A percentile compares a stretch with the other conserved stretches of the same genome.
Conservation (phyloP, 2,888 invertebrate species). For the Cremastobaeus sp. region DNA sequence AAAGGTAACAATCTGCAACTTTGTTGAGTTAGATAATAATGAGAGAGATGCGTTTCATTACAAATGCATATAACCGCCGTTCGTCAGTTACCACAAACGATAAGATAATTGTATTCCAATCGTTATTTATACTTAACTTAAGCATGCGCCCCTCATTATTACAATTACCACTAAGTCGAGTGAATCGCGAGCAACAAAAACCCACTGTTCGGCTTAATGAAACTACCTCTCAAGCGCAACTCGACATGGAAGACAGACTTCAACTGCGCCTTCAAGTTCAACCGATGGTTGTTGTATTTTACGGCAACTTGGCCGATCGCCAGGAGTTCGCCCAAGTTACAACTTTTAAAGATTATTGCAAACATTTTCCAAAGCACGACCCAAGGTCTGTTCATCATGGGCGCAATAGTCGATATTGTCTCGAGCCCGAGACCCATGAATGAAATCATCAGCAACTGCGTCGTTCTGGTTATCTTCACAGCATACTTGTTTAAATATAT, state of each 20-base stretch:
- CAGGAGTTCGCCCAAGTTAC: neutral
- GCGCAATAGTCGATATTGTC: neutral
- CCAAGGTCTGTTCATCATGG: neutral
- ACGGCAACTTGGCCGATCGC: conserved; percentile 18
- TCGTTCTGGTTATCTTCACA: neutral
- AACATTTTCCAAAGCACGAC: conserved; percentile 1
- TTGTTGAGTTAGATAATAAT: too few relatives aligned
- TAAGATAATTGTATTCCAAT: too few relatives aligned
- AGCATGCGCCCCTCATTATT: too few relatives aligned
- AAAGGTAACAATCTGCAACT: too few relatives aligned
- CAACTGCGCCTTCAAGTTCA: conserved; percentile 14
- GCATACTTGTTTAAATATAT: conserved; percentile 19
- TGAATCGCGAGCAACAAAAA: too few relatives aligned
- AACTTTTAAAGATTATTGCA: neutral
- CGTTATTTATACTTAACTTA: too few relatives aligned
- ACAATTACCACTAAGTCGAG: too few relatives aligned
- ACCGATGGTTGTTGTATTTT: conserved; percentile 6
- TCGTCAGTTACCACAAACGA: too few relatives aligned
- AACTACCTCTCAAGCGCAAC: neutral
- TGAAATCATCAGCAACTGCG: conserved; percentile 9
- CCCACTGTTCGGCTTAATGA: neutral
- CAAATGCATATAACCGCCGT: too few relatives aligned
- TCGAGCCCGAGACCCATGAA: neutral
- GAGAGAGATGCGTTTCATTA: too few relatives aligned
- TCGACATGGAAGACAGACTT: neutral